Evolutionary conservation across 2,113 vertebrate species (phyloP).

Genomic region (Gallinago media): DNA sequence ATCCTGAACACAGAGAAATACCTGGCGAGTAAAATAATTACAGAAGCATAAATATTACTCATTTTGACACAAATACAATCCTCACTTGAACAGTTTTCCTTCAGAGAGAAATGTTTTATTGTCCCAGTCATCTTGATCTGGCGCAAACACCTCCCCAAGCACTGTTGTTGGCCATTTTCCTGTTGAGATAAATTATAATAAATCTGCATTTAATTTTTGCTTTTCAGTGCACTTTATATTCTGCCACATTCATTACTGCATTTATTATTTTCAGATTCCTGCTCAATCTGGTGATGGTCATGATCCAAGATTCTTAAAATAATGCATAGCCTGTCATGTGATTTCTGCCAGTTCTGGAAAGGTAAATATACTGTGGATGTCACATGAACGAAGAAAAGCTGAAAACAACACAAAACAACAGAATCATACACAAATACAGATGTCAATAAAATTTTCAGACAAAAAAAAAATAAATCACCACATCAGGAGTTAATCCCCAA

Average conservation of each 20-base stretch:
- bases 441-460: not conserved
- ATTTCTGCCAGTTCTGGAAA: conserved; percentile 1
- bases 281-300: not conserved
- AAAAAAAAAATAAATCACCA: not conserved
- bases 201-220: conserved; percentile 67
- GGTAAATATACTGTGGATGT: not conserved
- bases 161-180: conserved; percentile 84
- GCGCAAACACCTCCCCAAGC: conserved; percentile 87
- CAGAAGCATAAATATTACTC: conserved; percentile 51
- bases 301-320: conserved; percentile 8
- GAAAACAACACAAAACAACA: not conserved
- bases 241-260: not conserved
- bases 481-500: not conserved
- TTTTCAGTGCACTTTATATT: conserved; percentile 27
- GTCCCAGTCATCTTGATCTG: conserved; percentile 91
- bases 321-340: not conserved
- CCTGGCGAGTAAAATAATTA: conserved; percentile 36
- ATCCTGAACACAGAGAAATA: not conserved
- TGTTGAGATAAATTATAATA: conserved; percentile 74
- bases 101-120: conserved; percentile 91
- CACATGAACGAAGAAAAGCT: not conserved
- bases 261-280: conserved; percentile 48
- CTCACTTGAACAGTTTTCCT: conserved; percentile 87
- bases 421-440: not conserved
- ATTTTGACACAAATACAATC: conserved; percentile 59